These are phyloP conservation scores for Bursaphelenchus okinawaensis DNA, from an alignment of 2,888 invertebrate genomes.

Conservation along the genomic window DNA sequence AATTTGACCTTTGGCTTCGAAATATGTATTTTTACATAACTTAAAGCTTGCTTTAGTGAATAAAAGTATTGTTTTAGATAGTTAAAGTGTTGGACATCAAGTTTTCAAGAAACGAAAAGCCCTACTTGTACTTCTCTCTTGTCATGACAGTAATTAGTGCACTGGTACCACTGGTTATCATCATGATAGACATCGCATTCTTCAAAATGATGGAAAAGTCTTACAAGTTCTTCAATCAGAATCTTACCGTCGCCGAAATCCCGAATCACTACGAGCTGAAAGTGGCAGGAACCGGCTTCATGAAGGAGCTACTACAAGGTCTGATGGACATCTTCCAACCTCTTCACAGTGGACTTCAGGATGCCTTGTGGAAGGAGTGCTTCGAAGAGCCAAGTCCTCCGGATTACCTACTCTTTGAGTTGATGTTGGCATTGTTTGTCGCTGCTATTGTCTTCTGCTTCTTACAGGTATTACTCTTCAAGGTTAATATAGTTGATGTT, in stretches of 20 bases:
- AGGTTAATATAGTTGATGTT: not conserved
- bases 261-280: conserved; percentile 29
- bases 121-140: conserved; percentile 25
- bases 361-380: conserved; percentile 39
- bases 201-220: conserved; percentile 25
- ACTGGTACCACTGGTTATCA: conserved; percentile 32
- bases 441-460: conserved; percentile 30
- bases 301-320: conserved; percentile 5
- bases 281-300: conserved; percentile 14
- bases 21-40: too few relatives aligned
- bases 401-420: conserved; percentile 30
- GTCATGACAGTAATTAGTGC: conserved; percentile 29
- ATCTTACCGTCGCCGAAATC: conserved; percentile 16
- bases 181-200: conserved; percentile 32
- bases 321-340: conserved; percentile 40
- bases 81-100: conserved; percentile 21
- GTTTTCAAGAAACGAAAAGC: conserved; percentile 32
- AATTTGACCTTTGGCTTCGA: too few relatives aligned
- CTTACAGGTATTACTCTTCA: conserved; percentile 23
- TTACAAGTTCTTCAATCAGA: conserved; percentile 28
- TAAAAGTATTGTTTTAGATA: conserved; percentile 24
- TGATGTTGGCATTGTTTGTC: conserved; percentile 35
- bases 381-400: conserved; percentile 45
- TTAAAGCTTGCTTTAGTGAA: too few relatives aligned
- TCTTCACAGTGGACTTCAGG: conserved; percentile 30